Conservation (phyloP, 2,888 invertebrate genomes). For the Tetropium fuscum region DNA sequence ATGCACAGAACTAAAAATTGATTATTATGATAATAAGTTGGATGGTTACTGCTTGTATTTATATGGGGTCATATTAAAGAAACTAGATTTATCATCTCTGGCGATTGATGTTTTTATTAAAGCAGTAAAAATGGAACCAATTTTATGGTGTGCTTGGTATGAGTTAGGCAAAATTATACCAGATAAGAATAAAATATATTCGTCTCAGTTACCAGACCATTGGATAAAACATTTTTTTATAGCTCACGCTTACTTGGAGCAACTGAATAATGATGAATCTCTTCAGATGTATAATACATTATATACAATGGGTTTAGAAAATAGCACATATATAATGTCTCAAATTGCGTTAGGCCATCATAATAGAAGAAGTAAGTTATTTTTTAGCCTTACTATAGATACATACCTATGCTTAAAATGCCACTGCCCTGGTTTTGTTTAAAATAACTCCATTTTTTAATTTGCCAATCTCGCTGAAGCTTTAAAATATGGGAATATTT, state of each 20-base stretch:
- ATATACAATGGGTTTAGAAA: slow-evolving; percentile 83
- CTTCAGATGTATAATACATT: slow-evolving; percentile 84
- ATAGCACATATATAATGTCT: slow-evolving; percentile 89
- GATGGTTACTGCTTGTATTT: slow-evolving; percentile 92
- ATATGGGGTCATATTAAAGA: slow-evolving; percentile 91
- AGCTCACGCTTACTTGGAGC: slow-evolving; percentile 89
- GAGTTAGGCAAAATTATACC: slow-evolving; percentile 87
- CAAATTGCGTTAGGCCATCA: slow-evolving; percentile 95
- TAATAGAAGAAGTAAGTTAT: slow-evolving; percentile 82
- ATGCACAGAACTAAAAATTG: slow-evolving; percentile 70
- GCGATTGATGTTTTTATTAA: slow-evolving; percentile 85
- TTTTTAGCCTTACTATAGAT: no score
- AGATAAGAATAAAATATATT: slow-evolving; percentile 77
- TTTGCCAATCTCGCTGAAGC: no score
- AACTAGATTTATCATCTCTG: slow-evolving; percentile 82
- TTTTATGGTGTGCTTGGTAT: slow-evolving; percentile 96
- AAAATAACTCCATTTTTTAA: no score
- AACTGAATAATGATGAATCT: slow-evolving; percentile 91
- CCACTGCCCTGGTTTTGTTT: no score
- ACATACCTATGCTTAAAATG: no score
- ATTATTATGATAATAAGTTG: slow-evolving; percentile 72
- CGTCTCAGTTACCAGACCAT: slow-evolving; percentile 81
- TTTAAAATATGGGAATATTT: no score
- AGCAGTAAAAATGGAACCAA: slow-evolving; percentile 82
- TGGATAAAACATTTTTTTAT: slow-evolving; percentile 97